Evolutionary conservation across 2,113 vertebrate species (phyloP).

Genomic region (Columba livia): DNA sequence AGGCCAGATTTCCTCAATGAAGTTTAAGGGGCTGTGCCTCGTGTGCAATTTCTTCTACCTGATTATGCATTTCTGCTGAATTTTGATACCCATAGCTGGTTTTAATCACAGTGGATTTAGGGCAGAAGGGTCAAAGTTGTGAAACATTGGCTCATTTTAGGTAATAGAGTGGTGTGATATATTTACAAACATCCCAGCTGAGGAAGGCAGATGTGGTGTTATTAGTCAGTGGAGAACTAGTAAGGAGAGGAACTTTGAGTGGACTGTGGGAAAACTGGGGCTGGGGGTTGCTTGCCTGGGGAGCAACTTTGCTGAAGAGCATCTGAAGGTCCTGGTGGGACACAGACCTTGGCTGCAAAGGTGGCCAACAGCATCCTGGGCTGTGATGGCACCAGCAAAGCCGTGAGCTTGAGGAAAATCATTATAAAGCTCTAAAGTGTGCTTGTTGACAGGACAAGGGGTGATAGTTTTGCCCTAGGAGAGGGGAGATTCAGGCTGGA

Average conservation of each 20-base stretch:
- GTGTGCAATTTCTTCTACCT: neutral
- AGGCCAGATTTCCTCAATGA: neutral
- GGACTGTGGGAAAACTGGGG: neutral
- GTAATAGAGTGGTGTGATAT: rapidly evolving
- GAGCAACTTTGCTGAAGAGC: neutral
- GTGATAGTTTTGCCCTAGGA: too few species aligned
- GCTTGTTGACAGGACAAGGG: neutral
- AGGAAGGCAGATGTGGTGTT: neutral
- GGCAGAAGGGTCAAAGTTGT: neutral
- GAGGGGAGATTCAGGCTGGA: too few species aligned
- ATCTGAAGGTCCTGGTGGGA: neutral
- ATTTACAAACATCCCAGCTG: neutral
- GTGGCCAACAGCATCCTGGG: too few species aligned
- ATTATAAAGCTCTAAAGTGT: neutral
- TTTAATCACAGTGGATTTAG: neutral
- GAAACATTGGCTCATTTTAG: neutral
- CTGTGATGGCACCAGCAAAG: neutral
- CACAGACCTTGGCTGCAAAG: neutral
- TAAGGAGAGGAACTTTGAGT: neutral
- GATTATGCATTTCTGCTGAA: neutral
- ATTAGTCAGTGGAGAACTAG: neutral
- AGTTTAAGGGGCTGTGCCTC: neutral
- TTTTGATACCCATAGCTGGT: neutral
- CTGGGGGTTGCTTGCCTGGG: neutral
- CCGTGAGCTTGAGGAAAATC: neutral